phyloP scores from a whole-genome alignment of 1,140 invertebrate species.

The Penaeus japonicus region DNA sequence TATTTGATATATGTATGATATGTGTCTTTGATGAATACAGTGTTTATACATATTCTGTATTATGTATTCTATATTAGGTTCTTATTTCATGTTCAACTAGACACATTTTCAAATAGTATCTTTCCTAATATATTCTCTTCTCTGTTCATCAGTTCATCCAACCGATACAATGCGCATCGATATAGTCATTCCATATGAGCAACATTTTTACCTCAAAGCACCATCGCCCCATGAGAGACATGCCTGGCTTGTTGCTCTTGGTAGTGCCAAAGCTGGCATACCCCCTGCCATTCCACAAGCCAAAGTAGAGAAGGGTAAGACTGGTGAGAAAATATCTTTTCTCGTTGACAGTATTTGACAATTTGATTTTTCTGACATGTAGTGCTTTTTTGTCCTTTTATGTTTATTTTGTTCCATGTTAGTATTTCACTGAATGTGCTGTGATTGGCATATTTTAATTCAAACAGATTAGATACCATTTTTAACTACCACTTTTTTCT shows the following conservation, averaged over 20 bases:
- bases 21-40: too few relatives aligned
- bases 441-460: too few relatives aligned
- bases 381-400: too few relatives aligned
- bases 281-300: slow-evolving; percentile 65
- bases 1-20: too few relatives aligned
- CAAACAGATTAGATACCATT: too few relatives aligned
- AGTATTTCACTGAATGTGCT: too few relatives aligned
- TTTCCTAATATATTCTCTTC: background rate
- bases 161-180: slow-evolving; percentile 78
- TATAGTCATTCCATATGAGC: slow-evolving; percentile 81
- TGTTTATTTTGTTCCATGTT: too few relatives aligned
- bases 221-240: slow-evolving; percentile 78
- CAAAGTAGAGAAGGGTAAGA: slow-evolving; percentile 62
- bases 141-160: slow-evolving; percentile 67
- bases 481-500: too few relatives aligned
- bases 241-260: slow-evolving; percentile 81
- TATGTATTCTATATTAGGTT: too few relatives aligned
- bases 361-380: too few relatives aligned
- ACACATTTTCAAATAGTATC: background rate
- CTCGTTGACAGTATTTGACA: background rate
- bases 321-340: background rate
- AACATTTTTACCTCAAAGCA: slow-evolving; percentile 81
- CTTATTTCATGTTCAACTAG: background rate
- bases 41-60: too few relatives aligned
- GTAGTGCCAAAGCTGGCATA: slow-evolving; percentile 81